Conservation (phyloP, 2,888 invertebrate genomes). For the Lacanobia wlatinum region DNA sequence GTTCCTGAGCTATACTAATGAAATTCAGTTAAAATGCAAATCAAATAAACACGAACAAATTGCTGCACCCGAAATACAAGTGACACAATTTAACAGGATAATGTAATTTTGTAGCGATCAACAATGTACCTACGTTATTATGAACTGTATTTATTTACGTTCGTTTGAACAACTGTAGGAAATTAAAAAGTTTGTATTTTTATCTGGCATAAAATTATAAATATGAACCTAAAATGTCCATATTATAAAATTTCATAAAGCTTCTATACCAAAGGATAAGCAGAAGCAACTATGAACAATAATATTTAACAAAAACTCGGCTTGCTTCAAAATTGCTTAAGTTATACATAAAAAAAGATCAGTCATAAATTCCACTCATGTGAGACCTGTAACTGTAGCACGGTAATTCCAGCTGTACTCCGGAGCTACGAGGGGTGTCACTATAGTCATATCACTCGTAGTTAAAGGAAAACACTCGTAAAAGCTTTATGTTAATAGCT, state of each 20-base stretch:
- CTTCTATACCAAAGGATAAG: neutral
- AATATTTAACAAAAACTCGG: neutral
- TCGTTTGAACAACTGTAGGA: neutral
- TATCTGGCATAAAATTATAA: too few species aligned
- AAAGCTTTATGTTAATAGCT: slow-evolving; percentile 50
- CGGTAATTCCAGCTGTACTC: slow-evolving; percentile 13
- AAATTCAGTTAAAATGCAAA: slow-evolving; percentile 35
- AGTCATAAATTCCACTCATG: slow-evolving; percentile 1
- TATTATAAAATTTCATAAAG: too few species aligned
- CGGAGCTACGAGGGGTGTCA: slow-evolving; percentile 5
- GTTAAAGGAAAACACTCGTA: slow-evolving; percentile 43
- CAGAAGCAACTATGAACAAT: neutral
- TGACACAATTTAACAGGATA: slow-evolving; percentile 6
- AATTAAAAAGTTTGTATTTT: neutral
- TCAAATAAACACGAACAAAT: slow-evolving; percentile 40
- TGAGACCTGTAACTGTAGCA: slow-evolving; percentile 1
- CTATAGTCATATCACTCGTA: slow-evolving; percentile 31
- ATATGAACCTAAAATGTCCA: too few species aligned
- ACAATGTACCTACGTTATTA: neutral
- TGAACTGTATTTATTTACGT: neutral
- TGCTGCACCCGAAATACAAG: slow-evolving; percentile 21
- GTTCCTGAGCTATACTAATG: slow-evolving; percentile 3
- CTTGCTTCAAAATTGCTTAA: slow-evolving; percentile 16
- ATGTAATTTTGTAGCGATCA: slow-evolving; percentile 16
- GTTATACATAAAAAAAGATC: slow-evolving; percentile 4